Percentiles rank a stretch among this genome's conserved stretches.
Conservation (phyloP, 2,113 vertebrate genomes). For the Ptilorrhoa leucosticta region DNA sequence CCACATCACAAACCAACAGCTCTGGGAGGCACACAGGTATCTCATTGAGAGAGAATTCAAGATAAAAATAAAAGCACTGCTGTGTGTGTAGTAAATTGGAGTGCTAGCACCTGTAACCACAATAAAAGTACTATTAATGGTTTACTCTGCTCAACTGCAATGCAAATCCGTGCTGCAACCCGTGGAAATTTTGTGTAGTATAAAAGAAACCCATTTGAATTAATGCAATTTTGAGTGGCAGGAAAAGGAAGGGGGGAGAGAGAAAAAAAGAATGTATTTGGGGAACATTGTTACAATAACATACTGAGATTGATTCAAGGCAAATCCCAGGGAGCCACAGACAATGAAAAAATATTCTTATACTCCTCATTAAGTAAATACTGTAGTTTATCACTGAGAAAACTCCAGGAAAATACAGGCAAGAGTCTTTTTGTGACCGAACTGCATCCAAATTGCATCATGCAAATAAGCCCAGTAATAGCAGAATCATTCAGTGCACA, state of each 20-base stretch:
- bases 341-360: background rate
- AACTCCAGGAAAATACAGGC: conserved; percentile 1
- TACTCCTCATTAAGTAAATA: background rate
- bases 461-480: background rate
- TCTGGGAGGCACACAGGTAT: background rate
- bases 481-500: background rate
- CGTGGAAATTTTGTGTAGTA: background rate
- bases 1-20: background rate
- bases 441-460: background rate
- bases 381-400: background rate
- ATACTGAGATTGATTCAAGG: background rate
- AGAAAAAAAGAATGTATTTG: background rate
- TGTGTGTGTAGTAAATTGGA: background rate
- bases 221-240: background rate
- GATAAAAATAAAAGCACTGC: background rate
- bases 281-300: background rate
- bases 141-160: background rate
- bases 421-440: background rate
- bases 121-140: background rate
- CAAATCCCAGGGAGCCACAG: background rate
- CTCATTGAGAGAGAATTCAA: background rate
- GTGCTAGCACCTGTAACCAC: background rate
- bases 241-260: background rate
- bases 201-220: background rate
- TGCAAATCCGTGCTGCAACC: background rate